Conservation (phyloP, 2,113 vertebrate genomes). For the Puffinus mauretanicus region DNA sequence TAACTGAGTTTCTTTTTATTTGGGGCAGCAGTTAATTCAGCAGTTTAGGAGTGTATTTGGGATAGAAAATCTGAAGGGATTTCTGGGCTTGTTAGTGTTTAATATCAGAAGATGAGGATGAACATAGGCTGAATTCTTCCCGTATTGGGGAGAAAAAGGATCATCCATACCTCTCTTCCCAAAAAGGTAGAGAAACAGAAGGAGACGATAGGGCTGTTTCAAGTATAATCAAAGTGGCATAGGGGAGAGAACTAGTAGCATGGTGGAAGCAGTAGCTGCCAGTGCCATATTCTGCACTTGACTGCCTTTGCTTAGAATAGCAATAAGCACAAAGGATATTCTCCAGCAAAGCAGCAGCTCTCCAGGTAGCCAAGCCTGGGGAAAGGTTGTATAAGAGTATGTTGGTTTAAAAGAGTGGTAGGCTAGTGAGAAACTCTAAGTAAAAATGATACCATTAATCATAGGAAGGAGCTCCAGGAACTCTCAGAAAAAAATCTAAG, state of each 20-base stretch:
- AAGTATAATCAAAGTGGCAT: fast-evolving
- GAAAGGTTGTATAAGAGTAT: neutral
- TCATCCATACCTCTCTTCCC: neutral
- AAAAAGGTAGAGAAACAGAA: neutral
- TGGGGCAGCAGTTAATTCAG: neutral
- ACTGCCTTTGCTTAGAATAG: neutral
- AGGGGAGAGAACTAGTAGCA: neutral
- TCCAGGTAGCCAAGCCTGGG: neutral
- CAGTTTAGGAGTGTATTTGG: neutral
- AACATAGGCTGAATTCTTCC: neutral
- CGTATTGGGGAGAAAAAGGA: neutral
- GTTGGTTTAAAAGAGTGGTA: neutral
- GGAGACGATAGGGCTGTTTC: neutral
- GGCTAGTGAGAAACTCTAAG: neutral
- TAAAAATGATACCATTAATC: neutral
- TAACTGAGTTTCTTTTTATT: neutral
- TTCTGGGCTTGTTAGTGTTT: neutral
- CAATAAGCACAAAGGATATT: neutral
- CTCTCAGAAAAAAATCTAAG: neutral
- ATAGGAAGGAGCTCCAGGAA: neutral
- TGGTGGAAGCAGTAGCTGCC: neutral
- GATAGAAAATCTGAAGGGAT: neutral
- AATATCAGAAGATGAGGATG: neutral
- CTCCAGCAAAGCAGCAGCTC: neutral
- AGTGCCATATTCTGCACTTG: neutral